phyloP scores from a whole-genome alignment of 2,888 invertebrate species.

The Thymelicus sylvestris region DNA sequence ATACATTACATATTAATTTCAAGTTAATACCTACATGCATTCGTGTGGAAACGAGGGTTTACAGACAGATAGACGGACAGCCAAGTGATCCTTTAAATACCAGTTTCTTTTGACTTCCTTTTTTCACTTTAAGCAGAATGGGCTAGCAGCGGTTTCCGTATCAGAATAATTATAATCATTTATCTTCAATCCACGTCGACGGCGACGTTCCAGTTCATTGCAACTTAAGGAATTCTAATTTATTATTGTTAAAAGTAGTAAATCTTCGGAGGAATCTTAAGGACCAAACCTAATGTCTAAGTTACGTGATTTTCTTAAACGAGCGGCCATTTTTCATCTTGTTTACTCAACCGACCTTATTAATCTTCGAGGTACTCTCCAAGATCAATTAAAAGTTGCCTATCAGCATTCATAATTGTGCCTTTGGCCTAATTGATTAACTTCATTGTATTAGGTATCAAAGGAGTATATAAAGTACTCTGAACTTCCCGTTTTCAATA shows the following conservation, averaged over 20 bases:
- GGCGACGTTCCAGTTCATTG: background rate
- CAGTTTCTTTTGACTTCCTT: too few relatives aligned
- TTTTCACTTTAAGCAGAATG: too few relatives aligned
- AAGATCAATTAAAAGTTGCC: slow-evolving; percentile 23
- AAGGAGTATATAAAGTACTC: background rate
- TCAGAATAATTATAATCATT: too few relatives aligned
- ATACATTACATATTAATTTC: too few relatives aligned
- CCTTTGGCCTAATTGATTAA: slow-evolving; percentile 1
- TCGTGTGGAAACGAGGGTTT: too few relatives aligned
- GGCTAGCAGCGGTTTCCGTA: too few relatives aligned
- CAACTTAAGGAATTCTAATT: slow-evolving; percentile 3
- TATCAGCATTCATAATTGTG: slow-evolving; percentile 5
- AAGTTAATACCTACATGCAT: too few relatives aligned
- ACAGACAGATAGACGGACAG: too few relatives aligned
- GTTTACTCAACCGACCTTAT: slow-evolving; percentile 15
- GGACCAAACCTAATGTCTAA: background rate
- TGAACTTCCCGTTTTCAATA: background rate
- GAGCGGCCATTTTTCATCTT: slow-evolving; percentile 22
- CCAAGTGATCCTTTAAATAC: too few relatives aligned
- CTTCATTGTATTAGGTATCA: slow-evolving; percentile 6
- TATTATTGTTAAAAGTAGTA: slow-evolving; percentile 3
- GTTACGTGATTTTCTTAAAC: slow-evolving; percentile 10
- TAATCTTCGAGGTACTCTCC: slow-evolving; percentile 13
- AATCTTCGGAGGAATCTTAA: background rate
- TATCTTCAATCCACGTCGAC: background rate